Base-by-base conservation (phyloP, 2,113 vertebrate genomes). In the Hippocampus barbouri region DNA sequence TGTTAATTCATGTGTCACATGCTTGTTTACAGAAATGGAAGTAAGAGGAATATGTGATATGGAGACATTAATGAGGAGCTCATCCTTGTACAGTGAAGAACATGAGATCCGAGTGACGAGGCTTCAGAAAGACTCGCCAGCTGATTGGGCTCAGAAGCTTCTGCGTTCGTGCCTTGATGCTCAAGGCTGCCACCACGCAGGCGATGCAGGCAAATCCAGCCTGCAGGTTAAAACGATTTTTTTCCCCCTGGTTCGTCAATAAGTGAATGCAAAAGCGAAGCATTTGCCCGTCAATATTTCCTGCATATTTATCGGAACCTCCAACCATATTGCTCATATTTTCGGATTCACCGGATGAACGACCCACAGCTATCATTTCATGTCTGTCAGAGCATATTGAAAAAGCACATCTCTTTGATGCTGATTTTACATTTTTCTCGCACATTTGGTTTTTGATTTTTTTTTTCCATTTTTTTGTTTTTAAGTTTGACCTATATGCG, bases 61-160 rank as follows among this genome's bases (percentile, higher is more conserved):
- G 60, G 54, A 81, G 83, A 73, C 68, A 77, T 61, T 69, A 68
- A 77, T 80, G 79, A 77, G 80, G 76, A 87, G 83, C 74, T 81
- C 76, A 84, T 51, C 38, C 70, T 51, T 68, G 76, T 85, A 73
- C 66, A 66, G 77, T 74, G 62, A 65, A 80, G 62, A 83, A 82
- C 76, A 82, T 75, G 73, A 74, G 79, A 86, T 84, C 81, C 74
- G 83, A 79, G 89, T 89, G 84, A 77, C 47, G 14, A 69, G 53
- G 79, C 74, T 83, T 85, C 80, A 75, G 53, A 77, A 84, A 78
- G 12, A 66, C 62, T 79, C 79, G 69, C 56, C 49, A 74, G 76
- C 73, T 79, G 69, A 77, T 70, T 77, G 76, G 83, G 65, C 63
- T 83, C 64, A 2, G 20, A 15, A 43, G 45, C 40, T 66, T 47